Base-by-base conservation (phyloP, 2,113 vertebrate species). In the Peromyscus leucopus region DNA sequence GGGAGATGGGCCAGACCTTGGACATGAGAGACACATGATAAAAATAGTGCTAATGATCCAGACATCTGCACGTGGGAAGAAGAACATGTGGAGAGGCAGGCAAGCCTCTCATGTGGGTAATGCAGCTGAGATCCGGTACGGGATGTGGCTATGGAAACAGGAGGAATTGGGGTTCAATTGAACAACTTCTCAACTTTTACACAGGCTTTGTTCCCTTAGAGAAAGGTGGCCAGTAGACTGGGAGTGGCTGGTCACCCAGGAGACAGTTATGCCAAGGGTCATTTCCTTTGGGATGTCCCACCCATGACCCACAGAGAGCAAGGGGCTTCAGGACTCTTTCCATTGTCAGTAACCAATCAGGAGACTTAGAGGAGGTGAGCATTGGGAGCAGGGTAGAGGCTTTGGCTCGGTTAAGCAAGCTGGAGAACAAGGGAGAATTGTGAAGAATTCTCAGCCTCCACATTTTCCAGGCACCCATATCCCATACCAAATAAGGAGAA, bases 401-500 rank as follows among this genome's bases (percentile, higher is more conserved):
- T 80, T 93, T 59, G 76, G 59, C 26, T 59, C 86, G 87, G 55
- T 16, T 28, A 84, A 36, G n/a, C 84, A 59, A 74, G 51, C 28
- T 80, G 19, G 46, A 87, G 78, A 72, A 28, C 69, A 39, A 39
- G 28, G 59, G 39, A 61, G 63, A 90, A 21, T 65, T 48, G n/a
- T 12, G 7, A 59, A 94, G 65, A 24, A 13, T 55, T 82, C 42
- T 76, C 51, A 89, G 42, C 67, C 28, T 72, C 92, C 21, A 26
- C 39, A 13, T 84, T 92, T 90, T 61, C 57, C 28, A 80, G 46
- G 42, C 88, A 85, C 93, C 78, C 91, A 21, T 74, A 65, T 85
- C 39, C 33, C 80, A 94, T 55, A 89, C 89, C 89, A 95, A 97
- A 97, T 95, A 98, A 96, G 96, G 96, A 93, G 78, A 95, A 78